A percentile compares a stretch with the other conserved stretches of the same genome.
These are phyloP conservation scores for Lycaena phlaeas DNA, from an alignment of 2,888 invertebrate genomes.

Conservation along the genomic window DNA sequence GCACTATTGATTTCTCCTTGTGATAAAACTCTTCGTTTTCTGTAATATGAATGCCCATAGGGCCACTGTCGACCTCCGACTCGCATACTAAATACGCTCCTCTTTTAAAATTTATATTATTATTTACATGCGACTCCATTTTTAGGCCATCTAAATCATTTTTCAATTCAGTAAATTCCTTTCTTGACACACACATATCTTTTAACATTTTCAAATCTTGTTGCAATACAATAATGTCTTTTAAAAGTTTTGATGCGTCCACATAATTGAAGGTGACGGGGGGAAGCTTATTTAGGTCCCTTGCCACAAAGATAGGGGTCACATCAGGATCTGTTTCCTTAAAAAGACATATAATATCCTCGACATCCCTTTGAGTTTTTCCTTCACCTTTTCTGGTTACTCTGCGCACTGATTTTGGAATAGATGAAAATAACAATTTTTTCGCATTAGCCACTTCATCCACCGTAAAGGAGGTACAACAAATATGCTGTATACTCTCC, in stretches of 20 bases:
- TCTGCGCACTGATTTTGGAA: slow-evolving; percentile 14
- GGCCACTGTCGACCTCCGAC: not conserved
- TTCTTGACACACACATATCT: slow-evolving; percentile 5
- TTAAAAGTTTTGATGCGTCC: slow-evolving; percentile 14
- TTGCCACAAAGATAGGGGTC: slow-evolving; percentile 18
- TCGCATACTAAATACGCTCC: slow-evolving; percentile 9
- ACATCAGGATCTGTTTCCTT: slow-evolving; percentile 17
- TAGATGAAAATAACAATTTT: slow-evolving; percentile 11
- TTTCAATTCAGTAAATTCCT: slow-evolving; percentile 5
- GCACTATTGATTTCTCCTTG: not conserved
- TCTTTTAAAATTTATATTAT: slow-evolving; percentile 7
- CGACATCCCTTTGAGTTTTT: slow-evolving; percentile 13
- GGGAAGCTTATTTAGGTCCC: slow-evolving; percentile 17
- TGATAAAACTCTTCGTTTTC: not conserved
- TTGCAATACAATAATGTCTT: slow-evolving; percentile 8
- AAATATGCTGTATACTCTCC: slow-evolving; percentile 15
- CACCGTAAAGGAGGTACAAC: slow-evolving; percentile 14
- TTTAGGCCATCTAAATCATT: not conserved
- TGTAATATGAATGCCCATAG: not conserved
- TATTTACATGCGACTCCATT: not conserved
- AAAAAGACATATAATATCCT: slow-evolving; percentile 17
- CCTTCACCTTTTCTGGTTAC: slow-evolving; percentile 15
- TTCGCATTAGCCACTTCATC: slow-evolving; percentile 15
- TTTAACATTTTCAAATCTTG: slow-evolving; percentile 9
- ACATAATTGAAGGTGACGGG: slow-evolving; percentile 18